Percentiles rank a stretch among this genome's conserved stretches.
phyloP scores from a whole-genome alignment of 2,797 vertebrate genomes.

The Falco berigora region DNA sequence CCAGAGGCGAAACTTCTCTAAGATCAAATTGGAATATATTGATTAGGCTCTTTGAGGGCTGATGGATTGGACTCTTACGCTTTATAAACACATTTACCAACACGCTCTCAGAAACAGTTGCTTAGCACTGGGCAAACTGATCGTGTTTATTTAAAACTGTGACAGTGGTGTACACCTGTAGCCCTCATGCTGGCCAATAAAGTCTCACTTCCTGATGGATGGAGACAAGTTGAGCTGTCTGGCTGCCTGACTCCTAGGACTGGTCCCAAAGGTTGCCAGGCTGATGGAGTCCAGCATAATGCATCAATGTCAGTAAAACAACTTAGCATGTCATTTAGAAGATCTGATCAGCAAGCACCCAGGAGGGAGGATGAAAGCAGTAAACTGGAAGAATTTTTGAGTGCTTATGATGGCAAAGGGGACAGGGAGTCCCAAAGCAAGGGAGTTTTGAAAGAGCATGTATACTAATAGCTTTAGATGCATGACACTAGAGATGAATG shows the following conservation, averaged over 20 bases:
- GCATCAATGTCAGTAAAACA: slow-evolving; percentile 58
- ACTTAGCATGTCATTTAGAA: slow-evolving; percentile 44
- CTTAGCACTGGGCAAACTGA: slow-evolving; percentile 65
- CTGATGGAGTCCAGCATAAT: slow-evolving; percentile 55
- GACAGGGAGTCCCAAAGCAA: slow-evolving; percentile 21
- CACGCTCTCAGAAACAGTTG: slow-evolving; percentile 66
- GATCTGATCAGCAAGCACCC: slow-evolving; percentile 29
- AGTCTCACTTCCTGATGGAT: slow-evolving; percentile 59
- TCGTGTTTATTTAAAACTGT: slow-evolving; percentile 67
- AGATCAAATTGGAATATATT: slow-evolving; percentile 77
- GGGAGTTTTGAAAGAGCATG: neutral
- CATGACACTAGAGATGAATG: slow-evolving; percentile 5
- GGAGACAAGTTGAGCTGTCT: slow-evolving; percentile 62
- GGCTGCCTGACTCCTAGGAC: slow-evolving; percentile 49
- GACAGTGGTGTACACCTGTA: slow-evolving; percentile 54
- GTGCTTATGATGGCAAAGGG: slow-evolving; percentile 36
- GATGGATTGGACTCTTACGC: slow-evolving; percentile 70
- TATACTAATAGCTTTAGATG: slow-evolving; percentile 30
- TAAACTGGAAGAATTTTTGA: slow-evolving; percentile 57
- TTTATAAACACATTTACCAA: slow-evolving; percentile 78
- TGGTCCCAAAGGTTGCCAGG: slow-evolving; percentile 51
- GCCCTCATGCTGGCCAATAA: slow-evolving; percentile 43
- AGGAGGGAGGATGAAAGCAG: slow-evolving; percentile 37
- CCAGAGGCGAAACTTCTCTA: slow-evolving; percentile 67
- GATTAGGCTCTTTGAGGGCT: slow-evolving; percentile 76